phyloP scores from a whole-genome alignment of 2,888 invertebrate genomes.

The Tenthredo scrophulariae region DNA sequence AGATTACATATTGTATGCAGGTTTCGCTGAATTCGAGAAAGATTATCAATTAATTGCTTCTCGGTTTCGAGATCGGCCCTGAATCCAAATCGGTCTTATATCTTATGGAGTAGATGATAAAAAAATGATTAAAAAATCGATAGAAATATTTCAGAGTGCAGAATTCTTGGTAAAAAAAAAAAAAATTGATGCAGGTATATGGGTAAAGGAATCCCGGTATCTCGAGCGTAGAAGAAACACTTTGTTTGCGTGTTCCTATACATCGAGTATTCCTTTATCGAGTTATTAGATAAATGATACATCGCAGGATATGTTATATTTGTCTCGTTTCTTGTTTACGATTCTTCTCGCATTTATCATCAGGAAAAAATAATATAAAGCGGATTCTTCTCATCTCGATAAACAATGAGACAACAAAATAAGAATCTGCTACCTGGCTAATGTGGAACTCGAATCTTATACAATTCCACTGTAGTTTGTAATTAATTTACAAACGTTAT shows the following conservation, averaged over 20 bases:
- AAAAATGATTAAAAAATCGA: background rate
- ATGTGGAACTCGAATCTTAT: no score
- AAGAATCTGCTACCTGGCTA: no score
- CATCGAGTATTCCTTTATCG: background rate
- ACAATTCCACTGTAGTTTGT: background rate
- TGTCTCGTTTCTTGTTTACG: background rate
- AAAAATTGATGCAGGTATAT: background rate
- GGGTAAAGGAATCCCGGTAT: constrained; percentile 4
- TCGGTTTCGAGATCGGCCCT: background rate
- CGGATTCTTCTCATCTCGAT: background rate
- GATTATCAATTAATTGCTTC: background rate
- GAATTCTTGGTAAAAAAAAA: background rate
- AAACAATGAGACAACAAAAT: background rate
- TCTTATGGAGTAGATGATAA: no score
- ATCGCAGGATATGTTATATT: background rate
- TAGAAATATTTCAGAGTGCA: background rate
- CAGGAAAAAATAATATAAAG: no score
- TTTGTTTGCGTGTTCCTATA: background rate
- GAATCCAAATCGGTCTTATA: background rate
- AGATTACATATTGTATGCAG: no score
- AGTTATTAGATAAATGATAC: background rate
- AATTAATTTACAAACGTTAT: background rate
- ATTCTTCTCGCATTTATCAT: background rate
- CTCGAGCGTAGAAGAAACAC: background rate
- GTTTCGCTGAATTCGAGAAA: background rate